A percentile compares a stretch with the other conserved stretches of the same genome.
Conservation (phyloP, 2,888 invertebrate species). For the Caenorhabditis doughertyi region DNA sequence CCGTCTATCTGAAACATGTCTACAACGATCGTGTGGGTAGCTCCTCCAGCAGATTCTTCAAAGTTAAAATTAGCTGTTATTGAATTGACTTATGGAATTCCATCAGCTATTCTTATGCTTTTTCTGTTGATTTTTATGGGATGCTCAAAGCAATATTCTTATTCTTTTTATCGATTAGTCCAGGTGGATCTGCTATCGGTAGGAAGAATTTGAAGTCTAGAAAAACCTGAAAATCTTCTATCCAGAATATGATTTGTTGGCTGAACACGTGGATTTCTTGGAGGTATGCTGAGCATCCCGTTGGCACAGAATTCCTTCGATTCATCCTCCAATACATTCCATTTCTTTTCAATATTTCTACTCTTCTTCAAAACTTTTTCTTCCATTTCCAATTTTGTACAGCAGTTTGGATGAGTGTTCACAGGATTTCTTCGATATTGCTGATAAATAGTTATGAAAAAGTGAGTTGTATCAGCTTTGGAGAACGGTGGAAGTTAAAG, state of each 20-base stretch:
- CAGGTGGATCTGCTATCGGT: conserved; percentile 9
- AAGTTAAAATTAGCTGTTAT: background rate
- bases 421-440: conserved; percentile 15
- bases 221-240: too few relatives aligned
- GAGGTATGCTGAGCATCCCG: background rate
- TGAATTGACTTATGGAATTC: conserved; percentile 8
- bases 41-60: background rate
- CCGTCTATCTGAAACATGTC: too few relatives aligned
- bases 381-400: conserved; percentile 24
- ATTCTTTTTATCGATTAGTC: conserved; percentile 15
- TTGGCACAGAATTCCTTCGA: background rate
- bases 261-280: conserved; percentile 18
- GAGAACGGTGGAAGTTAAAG: background rate
- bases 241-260: conserved; percentile 28
- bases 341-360: background rate
- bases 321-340: background rate
- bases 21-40: background rate
- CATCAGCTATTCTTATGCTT: background rate
- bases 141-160: background rate
- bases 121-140: background rate
- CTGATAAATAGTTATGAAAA: conserved; percentile 2
- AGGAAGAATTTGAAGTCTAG: too few relatives aligned
- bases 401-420: background rate
- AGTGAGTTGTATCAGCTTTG: too few relatives aligned
- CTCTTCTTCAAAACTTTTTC: background rate